A percentile compares a stretch with the other conserved stretches of the same genome.
phyloP scores from a whole-genome alignment of 92 coral and sea anemone genomes.

The Bergia puertoricense region DNA sequence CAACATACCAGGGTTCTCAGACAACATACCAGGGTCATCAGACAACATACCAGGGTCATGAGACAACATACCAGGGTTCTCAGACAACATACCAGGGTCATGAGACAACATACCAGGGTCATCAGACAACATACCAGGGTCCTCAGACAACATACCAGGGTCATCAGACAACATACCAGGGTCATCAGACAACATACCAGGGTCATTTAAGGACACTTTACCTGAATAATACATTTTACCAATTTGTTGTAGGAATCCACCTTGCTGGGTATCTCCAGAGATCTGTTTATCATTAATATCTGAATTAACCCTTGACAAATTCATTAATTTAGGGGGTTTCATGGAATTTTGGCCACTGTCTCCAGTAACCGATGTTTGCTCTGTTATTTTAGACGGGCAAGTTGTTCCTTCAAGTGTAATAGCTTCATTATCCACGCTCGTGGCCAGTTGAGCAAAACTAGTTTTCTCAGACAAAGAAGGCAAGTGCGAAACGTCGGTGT shows the following conservation, averaged over 20 bases:
- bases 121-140: too few species aligned
- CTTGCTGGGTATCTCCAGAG: not conserved
- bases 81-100: not conserved
- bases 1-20: too few species aligned
- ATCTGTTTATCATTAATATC: not conserved
- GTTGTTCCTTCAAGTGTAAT: too few species aligned
- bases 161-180: not conserved
- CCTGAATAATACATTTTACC: not conserved
- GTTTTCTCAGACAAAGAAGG: not conserved
- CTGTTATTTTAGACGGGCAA: too few species aligned
- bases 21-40: too few species aligned
- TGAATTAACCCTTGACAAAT: not conserved
- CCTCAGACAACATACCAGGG: too few species aligned
- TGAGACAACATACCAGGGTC: too few species aligned
- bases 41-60: not conserved
- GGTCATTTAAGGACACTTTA: not conserved
- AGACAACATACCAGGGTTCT: not conserved
- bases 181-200: not conserved
- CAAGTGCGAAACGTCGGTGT: not conserved
- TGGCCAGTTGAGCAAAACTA: too few species aligned
- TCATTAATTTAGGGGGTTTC: too few species aligned
- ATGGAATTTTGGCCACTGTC: not conserved
- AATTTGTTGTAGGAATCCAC: not conserved
- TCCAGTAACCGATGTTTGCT: not conserved
- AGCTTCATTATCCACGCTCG: too few species aligned